A percentile compares a stretch with the other conserved stretches of the same genome.
These are phyloP conservation scores for Eudasyphora cyanicolor DNA, from an alignment of 2,888 invertebrate species.

Conservation along the genomic window DNA sequence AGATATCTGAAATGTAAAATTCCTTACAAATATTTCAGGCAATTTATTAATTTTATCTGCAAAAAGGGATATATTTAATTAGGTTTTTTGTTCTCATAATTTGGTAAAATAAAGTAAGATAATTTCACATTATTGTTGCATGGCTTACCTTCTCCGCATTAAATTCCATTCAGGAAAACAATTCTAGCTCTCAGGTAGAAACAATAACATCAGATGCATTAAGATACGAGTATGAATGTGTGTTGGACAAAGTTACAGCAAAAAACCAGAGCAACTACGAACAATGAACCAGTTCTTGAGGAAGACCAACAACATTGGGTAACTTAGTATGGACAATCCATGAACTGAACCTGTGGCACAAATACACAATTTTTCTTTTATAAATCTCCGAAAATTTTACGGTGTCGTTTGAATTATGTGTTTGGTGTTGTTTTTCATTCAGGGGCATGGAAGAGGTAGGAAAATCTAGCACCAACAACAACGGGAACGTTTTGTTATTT, in stretches of 20 bases:
- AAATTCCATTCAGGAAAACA: neutral
- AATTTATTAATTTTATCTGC: no score
- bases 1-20: no score
- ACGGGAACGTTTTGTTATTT: conserved; percentile 30
- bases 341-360: neutral
- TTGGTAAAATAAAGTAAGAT: no score
- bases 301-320: neutral
- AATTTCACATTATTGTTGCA: neutral
- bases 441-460: neutral
- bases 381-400: conserved; percentile 40
- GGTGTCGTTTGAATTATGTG: conserved; percentile 45
- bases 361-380: conserved; percentile 42
- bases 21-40: no score
- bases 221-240: neutral
- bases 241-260: neutral
- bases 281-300: conserved; percentile 26
- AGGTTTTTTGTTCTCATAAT: no score
- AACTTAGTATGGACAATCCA: conserved; percentile 5
- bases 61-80: no score
- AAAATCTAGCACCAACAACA: neutral
- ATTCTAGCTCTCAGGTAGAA: conserved; percentile 44
- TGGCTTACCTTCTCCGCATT: neutral
- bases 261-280: neutral
- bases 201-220: no score
- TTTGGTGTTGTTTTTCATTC: neutral